These are phyloP conservation scores for Notodonta dromedarius DNA, from an alignment of 2,888 invertebrate genomes.

Conservation along the genomic window DNA sequence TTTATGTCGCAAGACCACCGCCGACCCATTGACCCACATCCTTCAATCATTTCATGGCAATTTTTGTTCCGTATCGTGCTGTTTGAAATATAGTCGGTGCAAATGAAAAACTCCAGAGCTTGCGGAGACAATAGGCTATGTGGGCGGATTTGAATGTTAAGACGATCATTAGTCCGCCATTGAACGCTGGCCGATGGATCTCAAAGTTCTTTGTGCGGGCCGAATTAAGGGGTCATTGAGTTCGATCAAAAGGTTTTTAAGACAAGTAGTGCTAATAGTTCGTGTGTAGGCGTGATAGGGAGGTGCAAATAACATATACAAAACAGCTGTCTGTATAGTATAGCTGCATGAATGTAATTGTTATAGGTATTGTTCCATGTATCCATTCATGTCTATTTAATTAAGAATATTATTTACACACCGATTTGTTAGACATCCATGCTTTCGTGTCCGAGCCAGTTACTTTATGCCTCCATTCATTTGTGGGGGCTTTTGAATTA, in stretches of 20 bases:
- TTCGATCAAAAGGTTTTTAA: conserved; percentile 35
- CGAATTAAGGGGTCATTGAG: conserved; percentile 42
- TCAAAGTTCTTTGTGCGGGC: conserved; percentile 55
- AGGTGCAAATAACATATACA: background rate
- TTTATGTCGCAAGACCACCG: conserved; percentile 57
- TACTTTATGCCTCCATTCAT: no score
- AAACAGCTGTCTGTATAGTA: background rate
- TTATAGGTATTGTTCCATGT: background rate
- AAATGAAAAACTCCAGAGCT: conserved; percentile 70
- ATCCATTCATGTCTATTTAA: background rate
- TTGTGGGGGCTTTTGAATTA: no score
- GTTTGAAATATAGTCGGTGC: conserved; percentile 75
- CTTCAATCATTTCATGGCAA: conserved; percentile 66
- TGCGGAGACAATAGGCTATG: conserved; percentile 76
- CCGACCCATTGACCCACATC: conserved; percentile 73
- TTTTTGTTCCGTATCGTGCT: conserved; percentile 64
- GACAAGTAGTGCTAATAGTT: conserved; percentile 18
- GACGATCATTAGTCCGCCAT: conserved; percentile 78
- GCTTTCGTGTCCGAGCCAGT: no score
- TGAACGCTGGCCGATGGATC: conserved; percentile 58
- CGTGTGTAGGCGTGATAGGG: conserved; percentile 16
- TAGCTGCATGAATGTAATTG: background rate
- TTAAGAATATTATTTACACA: no score
- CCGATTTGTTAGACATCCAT: no score
- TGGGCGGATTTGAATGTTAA: conserved; percentile 80